Percentiles rank a stretch among this genome's conserved stretches.
phyloP scores from a whole-genome alignment of 2,797 vertebrate genomes.

The Champsocephalus gunnari region DNA sequence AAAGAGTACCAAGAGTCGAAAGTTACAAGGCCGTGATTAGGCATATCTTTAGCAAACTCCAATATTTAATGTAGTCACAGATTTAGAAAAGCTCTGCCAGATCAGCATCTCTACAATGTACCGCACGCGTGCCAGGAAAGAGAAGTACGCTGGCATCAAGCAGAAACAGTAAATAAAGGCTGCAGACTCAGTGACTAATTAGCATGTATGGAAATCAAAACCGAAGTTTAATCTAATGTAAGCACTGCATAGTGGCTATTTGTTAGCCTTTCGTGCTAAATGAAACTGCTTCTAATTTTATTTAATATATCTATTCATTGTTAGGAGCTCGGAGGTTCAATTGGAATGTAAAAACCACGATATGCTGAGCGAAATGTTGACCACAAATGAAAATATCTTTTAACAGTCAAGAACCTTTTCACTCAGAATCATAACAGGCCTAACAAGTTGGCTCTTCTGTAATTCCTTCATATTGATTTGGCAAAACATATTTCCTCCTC shows the following conservation, averaged over 20 bases:
- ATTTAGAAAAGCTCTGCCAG: too few relatives aligned
- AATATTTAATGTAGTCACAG: background rate
- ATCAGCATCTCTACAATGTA: too few relatives aligned
- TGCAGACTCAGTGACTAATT: background rate
- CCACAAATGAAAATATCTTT: conserved; percentile 40
- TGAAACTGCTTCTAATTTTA: conserved; percentile 33
- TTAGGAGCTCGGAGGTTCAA: conserved; percentile 19
- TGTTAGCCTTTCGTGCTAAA: conserved; percentile 5
- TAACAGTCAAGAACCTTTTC: conserved; percentile 27
- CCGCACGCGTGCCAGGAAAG: background rate
- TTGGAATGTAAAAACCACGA: conserved; percentile 26
- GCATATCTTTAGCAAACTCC: background rate
- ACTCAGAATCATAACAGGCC: conserved; percentile 26
- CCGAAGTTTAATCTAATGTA: background rate
- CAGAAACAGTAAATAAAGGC: background rate
- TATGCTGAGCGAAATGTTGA: conserved; percentile 25
- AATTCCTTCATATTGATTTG: conserved; percentile 49
- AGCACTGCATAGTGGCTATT: conserved; percentile 8
- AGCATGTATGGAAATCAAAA: background rate
- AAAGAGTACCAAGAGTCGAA: too few relatives aligned
- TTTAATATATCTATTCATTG: conserved; percentile 20
- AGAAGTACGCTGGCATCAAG: background rate
- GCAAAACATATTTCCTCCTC: conserved; percentile 35
- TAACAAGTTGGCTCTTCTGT: conserved; percentile 33
- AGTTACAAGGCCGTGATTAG: background rate